Evolutionary conservation across 2,888 invertebrate species (phyloP), one percentile per base, ranked within the genome.

Genomic region (Asteroscopus sphinx): DNA sequence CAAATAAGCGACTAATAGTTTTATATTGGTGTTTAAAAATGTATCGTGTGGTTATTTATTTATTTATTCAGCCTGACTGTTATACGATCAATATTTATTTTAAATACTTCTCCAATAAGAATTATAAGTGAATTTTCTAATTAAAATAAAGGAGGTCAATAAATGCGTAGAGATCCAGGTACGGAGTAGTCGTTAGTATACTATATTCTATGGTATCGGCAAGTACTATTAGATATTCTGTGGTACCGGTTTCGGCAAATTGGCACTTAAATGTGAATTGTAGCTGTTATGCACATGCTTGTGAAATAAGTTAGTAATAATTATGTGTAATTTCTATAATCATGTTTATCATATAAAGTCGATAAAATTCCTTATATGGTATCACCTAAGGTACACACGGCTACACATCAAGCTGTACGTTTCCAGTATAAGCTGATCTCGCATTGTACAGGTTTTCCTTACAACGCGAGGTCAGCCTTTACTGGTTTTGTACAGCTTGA

Each of bases 281-380:
- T 48, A 66, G 16, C 15, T 28, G 36, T 35, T 17, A 12, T 21
- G 8, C 25, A 55, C 33, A 63, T 48, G 30, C 37, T 45, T 25
- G 28, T 46, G 48, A 41, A 69, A 41, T 63, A 68, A 68, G 42
- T 39, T 32, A 35, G 39, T 39, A 66, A 58, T 58, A 44, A 58
- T 67, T 30, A 65, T 21, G 42, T 8, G 30, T 47, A 54, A 62
- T 62, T 62, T 37, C 47, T 37, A 17, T 36, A 55, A 68, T 48
- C 40, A 56, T 45, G 37, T 37, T 32, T 33, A 33, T 16, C 32
- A 25, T 25, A 42, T 46, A 41, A 36, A 46, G 13, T 32, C 56
- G 28, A 48, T 69, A 65, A 56, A 65, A 56, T 52, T 58, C 70
- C 66, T 26, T 57, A 37, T 30, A 64, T 26, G 66, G 65, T 28